These are phyloP conservation scores for Thymallus thymallus DNA, from an alignment of 2,113 vertebrate species.

Conservation along the genomic window DNA sequence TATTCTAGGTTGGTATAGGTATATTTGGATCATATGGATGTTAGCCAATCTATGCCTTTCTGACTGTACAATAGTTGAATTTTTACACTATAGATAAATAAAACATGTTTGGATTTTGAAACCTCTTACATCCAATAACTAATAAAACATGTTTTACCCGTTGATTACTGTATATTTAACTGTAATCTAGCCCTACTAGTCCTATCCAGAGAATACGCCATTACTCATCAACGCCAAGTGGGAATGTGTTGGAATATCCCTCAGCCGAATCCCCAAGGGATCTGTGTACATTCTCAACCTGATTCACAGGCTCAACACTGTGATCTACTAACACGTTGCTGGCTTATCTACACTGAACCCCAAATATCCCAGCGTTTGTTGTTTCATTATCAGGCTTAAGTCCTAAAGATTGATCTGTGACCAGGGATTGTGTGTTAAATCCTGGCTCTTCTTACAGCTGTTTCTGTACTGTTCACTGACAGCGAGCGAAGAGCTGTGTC, in stretches of 20 bases:
- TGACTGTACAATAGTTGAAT: too few relatives aligned
- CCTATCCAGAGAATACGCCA: too few relatives aligned
- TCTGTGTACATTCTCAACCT: not conserved
- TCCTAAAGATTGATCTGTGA: constrained; percentile 13
- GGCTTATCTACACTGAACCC: not conserved
- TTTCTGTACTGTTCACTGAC: constrained; percentile 13
- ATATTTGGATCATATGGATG: too few relatives aligned
- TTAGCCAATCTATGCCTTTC: too few relatives aligned
- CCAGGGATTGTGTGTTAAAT: constrained; percentile 33
- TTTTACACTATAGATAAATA: too few relatives aligned
- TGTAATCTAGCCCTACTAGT: not conserved
- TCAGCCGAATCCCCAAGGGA: not conserved
- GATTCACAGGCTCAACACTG: not conserved
- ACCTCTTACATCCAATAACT: too few relatives aligned
- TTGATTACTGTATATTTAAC: too few relatives aligned
- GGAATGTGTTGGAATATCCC: not conserved
- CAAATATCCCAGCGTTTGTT: not conserved
- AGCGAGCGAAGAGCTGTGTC: too few relatives aligned
- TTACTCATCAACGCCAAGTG: not conserved
- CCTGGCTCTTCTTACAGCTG: constrained; percentile 32
- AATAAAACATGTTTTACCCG: too few relatives aligned
- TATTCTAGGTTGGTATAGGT: too few relatives aligned
- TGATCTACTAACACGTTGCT: too few relatives aligned
- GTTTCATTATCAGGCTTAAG: constrained; percentile 1
- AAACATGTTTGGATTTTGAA: too few relatives aligned